A percentile compares a stretch with the other conserved stretches of the same genome.
phyloP scores from a whole-genome alignment of 2,888 invertebrate species.

The Luperina nickerlii region DNA sequence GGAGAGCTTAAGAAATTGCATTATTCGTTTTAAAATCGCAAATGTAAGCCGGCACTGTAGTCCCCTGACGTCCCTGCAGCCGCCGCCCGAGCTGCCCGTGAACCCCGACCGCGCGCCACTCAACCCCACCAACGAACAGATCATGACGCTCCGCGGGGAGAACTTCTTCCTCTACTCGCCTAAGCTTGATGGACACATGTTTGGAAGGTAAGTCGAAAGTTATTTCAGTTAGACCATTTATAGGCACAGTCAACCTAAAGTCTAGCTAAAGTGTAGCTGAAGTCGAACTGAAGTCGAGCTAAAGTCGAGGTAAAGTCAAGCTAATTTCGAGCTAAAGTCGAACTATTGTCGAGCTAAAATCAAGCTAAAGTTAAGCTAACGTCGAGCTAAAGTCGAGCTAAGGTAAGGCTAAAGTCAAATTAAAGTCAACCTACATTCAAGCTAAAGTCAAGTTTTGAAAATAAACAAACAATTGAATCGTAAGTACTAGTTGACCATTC shows the following conservation, averaged over 20 bases:
- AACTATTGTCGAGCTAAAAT: too few relatives aligned
- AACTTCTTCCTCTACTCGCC: conserved; percentile 86
- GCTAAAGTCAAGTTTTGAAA: not conserved
- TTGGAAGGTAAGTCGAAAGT: conserved; percentile 76
- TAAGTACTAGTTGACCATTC: not conserved
- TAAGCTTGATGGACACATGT: conserved; percentile 77
- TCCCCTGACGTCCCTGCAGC: conserved; percentile 63
- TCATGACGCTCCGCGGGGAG: conserved; percentile 82
- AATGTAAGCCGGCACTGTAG: not conserved
- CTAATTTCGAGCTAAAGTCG: too few relatives aligned
- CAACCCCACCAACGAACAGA: conserved; percentile 76
- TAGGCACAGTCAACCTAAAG: not conserved
- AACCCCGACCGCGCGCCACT: conserved; percentile 77
- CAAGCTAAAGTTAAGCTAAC: rapidly evolving
- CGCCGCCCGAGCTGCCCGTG: conserved; percentile 73
- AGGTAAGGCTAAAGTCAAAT: too few relatives aligned
- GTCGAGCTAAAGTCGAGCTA: too few relatives aligned
- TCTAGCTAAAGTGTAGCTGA: not conserved
- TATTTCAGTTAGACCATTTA: not conserved
- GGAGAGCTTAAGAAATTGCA: not conserved
- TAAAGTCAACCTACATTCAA: too few relatives aligned
- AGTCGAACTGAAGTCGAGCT: too few relatives aligned
- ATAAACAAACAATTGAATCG: not conserved
- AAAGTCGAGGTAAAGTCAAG: too few relatives aligned
- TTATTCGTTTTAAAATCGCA: not conserved